phyloP scores from a whole-genome alignment of 2,888 invertebrate genomes.

The Magallana nippona region DNA sequence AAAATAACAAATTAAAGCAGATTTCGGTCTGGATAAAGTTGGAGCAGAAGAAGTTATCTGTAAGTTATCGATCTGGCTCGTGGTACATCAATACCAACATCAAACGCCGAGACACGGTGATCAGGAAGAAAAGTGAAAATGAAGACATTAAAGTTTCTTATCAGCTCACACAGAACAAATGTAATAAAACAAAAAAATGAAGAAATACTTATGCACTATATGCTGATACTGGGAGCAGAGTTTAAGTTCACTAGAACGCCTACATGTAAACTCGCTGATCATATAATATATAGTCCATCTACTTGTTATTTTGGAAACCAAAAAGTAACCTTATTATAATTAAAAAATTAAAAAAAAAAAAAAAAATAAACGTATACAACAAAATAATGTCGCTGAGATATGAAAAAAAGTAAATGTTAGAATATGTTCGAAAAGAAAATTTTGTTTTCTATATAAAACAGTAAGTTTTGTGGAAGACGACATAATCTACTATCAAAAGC shows the following conservation, averaged over 20 bases:
- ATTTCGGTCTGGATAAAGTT: neutral
- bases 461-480: too few relatives aligned
- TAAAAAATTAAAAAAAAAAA: too few relatives aligned
- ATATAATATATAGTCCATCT: neutral
- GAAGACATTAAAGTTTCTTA: conserved; percentile 20
- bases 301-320: too few relatives aligned
- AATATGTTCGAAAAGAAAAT: too few relatives aligned
- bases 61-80: neutral
- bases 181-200: neutral
- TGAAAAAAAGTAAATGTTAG: too few relatives aligned
- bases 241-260: too few relatives aligned
- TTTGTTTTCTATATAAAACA: too few relatives aligned
- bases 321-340: neutral
- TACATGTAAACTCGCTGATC: too few relatives aligned
- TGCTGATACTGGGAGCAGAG: too few relatives aligned
- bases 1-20: neutral
- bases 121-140: conserved; percentile 8
- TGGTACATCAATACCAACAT: conserved; percentile 16
- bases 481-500: too few relatives aligned
- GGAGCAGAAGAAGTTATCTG: neutral
- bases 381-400: too few relatives aligned
- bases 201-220: neutral
- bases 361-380: too few relatives aligned
- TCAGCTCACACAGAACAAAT: neutral
- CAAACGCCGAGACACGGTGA: neutral